phyloP scores from a whole-genome alignment of 1,140 invertebrate genomes.

The Portunus trituberculatus region DNA sequence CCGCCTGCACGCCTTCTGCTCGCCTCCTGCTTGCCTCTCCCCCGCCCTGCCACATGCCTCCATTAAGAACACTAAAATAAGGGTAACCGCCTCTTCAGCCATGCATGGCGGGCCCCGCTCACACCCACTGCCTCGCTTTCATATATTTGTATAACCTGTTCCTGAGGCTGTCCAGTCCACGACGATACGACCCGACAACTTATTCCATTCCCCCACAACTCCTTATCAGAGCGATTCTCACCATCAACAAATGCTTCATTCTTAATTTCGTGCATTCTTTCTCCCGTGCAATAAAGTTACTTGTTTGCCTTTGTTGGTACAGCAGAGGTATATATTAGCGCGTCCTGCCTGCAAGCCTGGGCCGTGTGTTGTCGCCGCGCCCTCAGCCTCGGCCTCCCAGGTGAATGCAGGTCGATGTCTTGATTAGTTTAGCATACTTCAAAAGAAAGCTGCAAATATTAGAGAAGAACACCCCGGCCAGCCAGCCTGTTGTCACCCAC shows the following conservation, averaged over 20 bases:
- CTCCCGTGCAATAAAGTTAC: too few species aligned
- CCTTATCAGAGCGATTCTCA: not conserved
- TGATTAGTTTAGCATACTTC: not conserved
- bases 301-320: not conserved
- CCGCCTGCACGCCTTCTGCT: not conserved
- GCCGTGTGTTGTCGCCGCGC: not conserved
- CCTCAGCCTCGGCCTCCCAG: not conserved
- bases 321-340: not conserved
- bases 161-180: not conserved
- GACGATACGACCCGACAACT: not conserved
- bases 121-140: constrained; percentile 7
- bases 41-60: not conserved
- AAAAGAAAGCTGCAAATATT: constrained; percentile 24
- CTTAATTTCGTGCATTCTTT: not conserved
- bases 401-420: not conserved
- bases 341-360: not conserved
- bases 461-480: not conserved
- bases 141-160: constrained; percentile 24
- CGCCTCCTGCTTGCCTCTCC: not conserved
- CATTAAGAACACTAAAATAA: constrained; percentile 15
- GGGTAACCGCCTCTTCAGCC: constrained; percentile 16
- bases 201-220: not conserved
- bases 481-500: not conserved
- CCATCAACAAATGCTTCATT: not conserved
- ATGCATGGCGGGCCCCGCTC: not conserved